phyloP scores from a whole-genome alignment of 2,888 invertebrate species.

The Amphimallon solstitiale region DNA sequence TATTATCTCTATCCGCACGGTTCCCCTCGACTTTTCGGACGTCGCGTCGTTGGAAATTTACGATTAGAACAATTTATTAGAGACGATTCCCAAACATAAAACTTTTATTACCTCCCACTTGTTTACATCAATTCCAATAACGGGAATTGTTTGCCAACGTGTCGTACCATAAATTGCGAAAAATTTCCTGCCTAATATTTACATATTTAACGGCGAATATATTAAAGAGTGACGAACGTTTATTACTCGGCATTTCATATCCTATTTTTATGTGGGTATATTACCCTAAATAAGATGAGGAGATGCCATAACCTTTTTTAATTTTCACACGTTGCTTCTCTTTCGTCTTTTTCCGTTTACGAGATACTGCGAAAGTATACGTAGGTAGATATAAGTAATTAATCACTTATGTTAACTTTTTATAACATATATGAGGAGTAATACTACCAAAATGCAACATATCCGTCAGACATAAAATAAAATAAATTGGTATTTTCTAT shows the following conservation, averaged over 20 bases:
- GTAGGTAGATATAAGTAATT: no score
- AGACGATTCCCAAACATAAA: constrained; percentile 11
- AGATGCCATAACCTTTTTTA: no score
- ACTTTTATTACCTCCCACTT: constrained; percentile 18
- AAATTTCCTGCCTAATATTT: constrained; percentile 9
- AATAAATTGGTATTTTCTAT: no score
- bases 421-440: no score
- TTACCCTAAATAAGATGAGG: no score
- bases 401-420: no score
- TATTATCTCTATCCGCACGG: background rate
- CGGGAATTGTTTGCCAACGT: constrained; percentile 4
- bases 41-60: constrained; percentile 9
- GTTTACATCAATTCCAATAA: constrained; percentile 17
- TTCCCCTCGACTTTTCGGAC: background rate
- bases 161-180: constrained; percentile 2
- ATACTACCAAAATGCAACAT: no score
- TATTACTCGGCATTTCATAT: background rate
- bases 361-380: no score
- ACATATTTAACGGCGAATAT: background rate
- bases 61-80: constrained; percentile 19
- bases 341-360: no score
- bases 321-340: no score
- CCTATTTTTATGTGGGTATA: background rate
- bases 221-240: background rate
- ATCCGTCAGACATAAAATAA: no score